phyloP scores from a whole-genome alignment of 2,797 vertebrate species.

The Lepilemur ruficaudatus region DNA sequence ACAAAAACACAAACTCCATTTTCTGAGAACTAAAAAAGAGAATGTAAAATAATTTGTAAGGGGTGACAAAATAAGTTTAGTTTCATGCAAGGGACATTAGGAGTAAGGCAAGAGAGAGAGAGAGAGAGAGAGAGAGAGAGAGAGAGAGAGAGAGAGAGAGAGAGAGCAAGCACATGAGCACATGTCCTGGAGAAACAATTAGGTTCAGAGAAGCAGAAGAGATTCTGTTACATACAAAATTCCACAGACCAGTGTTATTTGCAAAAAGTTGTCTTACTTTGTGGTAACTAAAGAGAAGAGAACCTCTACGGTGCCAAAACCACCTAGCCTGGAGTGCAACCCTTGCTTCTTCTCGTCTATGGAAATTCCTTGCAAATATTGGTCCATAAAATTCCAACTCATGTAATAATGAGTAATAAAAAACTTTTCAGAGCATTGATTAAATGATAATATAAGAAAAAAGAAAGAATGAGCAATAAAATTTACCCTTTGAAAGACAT shows the following conservation, averaged over 20 bases:
- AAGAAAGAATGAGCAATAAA: not conserved
- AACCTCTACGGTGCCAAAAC: not conserved
- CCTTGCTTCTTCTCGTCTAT: not conserved
- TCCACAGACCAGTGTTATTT: not conserved
- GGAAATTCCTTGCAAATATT: not conserved
- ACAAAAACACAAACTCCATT: not conserved
- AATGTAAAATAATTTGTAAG: not conserved
- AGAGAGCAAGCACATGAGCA: not conserved
- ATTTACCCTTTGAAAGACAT: not conserved
- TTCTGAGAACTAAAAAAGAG: not conserved
- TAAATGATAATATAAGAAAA: not conserved
- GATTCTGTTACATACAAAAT: not conserved
- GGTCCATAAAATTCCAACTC: not conserved
- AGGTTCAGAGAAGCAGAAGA: not conserved
- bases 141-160: not conserved
- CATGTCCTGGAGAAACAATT: not conserved
- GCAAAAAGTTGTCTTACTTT: not conserved
- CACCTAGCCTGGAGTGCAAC: not conserved
- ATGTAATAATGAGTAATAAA: not conserved
- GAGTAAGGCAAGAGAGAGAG: not conserved
- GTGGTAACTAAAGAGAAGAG: not conserved
- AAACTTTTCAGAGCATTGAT: not conserved
- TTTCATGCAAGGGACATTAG: not conserved
- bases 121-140: not conserved
- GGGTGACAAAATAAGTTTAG: not conserved